Evolutionary conservation across 2,113 vertebrate genomes (phyloP).

Genomic region (Cyrtonyx montezumae): DNA sequence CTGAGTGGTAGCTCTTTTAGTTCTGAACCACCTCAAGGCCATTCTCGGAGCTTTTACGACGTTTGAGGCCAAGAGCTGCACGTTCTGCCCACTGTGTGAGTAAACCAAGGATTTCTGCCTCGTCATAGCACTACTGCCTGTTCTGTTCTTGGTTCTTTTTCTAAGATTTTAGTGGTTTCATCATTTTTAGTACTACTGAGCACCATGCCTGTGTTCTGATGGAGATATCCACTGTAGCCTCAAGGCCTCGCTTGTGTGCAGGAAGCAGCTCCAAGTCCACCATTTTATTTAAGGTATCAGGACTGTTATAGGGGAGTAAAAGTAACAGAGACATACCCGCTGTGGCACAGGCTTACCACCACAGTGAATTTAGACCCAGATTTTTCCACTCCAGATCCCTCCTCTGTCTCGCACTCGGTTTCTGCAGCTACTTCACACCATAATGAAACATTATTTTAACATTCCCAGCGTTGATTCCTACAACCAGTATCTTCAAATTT

Average conservation of each 20-base stretch:
- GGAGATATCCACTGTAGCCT: neutral
- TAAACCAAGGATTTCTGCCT: neutral
- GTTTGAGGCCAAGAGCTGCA: rapidly evolving
- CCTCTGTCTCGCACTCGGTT: neutral
- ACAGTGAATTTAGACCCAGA: rapidly evolving
- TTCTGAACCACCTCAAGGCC: neutral
- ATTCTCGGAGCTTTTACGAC: neutral
- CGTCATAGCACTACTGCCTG: neutral
- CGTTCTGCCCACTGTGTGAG: rapidly evolving
- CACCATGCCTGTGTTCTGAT: rapidly evolving
- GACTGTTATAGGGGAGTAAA: neutral
- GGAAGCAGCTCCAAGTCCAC: neutral
- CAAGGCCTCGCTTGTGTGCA: neutral
- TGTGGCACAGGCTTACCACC: neutral
- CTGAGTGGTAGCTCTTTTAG: neutral
- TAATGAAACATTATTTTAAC: neutral
- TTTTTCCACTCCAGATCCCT: no score
- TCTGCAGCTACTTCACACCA: rapidly evolving
- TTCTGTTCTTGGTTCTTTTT: neutral
- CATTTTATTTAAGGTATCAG: rapidly evolving
- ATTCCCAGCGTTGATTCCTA: neutral
- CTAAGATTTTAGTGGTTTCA: neutral
- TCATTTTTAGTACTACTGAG: neutral
- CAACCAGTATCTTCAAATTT: conserved; percentile 26
- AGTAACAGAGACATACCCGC: rapidly evolving